Percentiles rank a stretch among this genome's conserved stretches.
Conservation (phyloP, 2,113 vertebrate genomes). For the Cyanoderma ruficeps region DNA sequence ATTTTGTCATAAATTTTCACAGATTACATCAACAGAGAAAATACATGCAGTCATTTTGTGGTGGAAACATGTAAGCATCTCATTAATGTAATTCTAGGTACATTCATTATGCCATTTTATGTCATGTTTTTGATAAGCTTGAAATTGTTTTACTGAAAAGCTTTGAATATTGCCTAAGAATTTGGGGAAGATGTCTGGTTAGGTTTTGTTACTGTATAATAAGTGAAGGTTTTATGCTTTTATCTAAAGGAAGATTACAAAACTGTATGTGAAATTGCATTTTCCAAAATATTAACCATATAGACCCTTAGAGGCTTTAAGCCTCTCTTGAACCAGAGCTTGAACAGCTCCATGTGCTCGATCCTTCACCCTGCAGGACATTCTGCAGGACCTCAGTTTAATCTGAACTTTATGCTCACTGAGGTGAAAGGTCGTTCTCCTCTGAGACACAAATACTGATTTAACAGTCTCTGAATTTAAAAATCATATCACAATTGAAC, state of each 20-base stretch:
- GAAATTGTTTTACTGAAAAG: slow-evolving; percentile 11
- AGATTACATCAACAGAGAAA: slow-evolving; percentile 84
- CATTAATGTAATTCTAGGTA: slow-evolving; percentile 81
- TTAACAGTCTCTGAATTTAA: not conserved
- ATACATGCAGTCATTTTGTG: slow-evolving; percentile 83
- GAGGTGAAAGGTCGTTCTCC: not conserved
- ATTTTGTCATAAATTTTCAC: slow-evolving; percentile 85
- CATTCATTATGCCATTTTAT: slow-evolving; percentile 78
- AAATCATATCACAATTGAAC: accelerated
- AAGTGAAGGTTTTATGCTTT: not conserved
- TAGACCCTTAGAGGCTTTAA: not conserved
- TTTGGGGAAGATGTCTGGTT: not conserved
- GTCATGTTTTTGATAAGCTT: slow-evolving; percentile 52
- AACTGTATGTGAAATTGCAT: not conserved
- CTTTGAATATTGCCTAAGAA: not conserved
- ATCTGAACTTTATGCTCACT: not conserved
- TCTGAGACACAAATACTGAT: not conserved
- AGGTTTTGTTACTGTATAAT: not conserved
- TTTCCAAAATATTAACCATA: not conserved
- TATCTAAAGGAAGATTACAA: not conserved
- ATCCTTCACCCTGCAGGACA: not conserved
- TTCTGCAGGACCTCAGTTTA: not conserved
- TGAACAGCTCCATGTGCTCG: not conserved
- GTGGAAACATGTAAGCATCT: slow-evolving; percentile 84
- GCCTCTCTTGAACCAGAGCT: not conserved